Base-by-base conservation (phyloP, 1,140 invertebrate species). In the Zaprionus lachaisei region DNA sequence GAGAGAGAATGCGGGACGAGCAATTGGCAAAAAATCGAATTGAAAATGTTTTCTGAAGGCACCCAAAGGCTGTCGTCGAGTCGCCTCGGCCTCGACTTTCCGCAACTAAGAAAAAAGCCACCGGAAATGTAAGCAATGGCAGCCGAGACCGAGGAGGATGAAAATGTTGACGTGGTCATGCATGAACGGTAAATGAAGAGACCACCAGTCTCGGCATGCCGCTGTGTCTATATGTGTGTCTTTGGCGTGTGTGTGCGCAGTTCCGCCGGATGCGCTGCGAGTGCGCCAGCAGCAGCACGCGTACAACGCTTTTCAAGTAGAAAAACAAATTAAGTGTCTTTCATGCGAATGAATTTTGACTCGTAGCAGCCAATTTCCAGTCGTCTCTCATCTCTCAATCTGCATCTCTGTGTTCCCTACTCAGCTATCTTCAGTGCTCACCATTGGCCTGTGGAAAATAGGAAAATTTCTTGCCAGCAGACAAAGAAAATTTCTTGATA, bases 21-120 rank as follows among this genome's bases (percentile, higher is more conserved):
- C 73, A 87, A 89, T 86, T 80, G 77, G 62, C 83, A 83, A 83
- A 83, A 87, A 86, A 87, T 83, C 78, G 83, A 89, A 87, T 89
- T 73, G 83, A 80, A 85, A 86, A 85, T 79, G 62, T 51, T 83
- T 77, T 66, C 72, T 60, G 64, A 65, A 66, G 73, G 54, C 63
- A 64, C 67, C 51, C 79, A 76, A 24, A 71, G 72, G 71, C 31
- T 38, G 63, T 51, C 11, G 47, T 17, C n/a, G 41, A 47, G 15
- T 67, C 51, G 57, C 68, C 72, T 72, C 66, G 84, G 57, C 61
- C 74, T 62, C 65, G 58, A 66, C 66, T 83, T 51, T 66, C 41
- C 77, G 64, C 54, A 34, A 31, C 41, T 24, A 37, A 76, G 60
- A 65, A 79, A 75, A 69, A 81, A 72, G 79, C 57, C 78, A 83